Percentiles rank a stretch among this genome's conserved stretches.
Conservation (phyloP, 1,140 invertebrate species). For the Heliconius hewitsoni region DNA sequence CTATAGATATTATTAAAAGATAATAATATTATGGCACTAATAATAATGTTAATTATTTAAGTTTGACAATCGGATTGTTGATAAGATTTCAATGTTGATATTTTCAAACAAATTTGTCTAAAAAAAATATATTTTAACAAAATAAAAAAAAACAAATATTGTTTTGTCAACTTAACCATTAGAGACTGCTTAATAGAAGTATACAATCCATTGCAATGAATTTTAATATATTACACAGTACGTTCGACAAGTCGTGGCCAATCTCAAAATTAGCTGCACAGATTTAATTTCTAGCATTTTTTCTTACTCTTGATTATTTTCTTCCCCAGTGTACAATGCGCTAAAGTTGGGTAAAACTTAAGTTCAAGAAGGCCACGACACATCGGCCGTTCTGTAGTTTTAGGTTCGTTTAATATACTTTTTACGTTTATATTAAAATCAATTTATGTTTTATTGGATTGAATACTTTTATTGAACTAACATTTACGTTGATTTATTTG, state of each 20-base stretch:
- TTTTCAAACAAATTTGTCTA: no score
- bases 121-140: no score
- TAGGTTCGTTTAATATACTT: no score
- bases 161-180: neutral
- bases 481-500: constrained; percentile 29
- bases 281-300: no score
- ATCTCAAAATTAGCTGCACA: no score
- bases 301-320: no score
- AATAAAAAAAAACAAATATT: neutral
- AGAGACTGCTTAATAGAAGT: neutral
- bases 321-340: no score
- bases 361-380: no score
- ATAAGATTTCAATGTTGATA: neutral
- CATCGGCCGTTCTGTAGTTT: no score
- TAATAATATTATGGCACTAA: neutral
- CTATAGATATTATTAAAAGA: neutral
- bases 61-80: neutral
- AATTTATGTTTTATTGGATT: neutral
- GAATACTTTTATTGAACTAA: neutral
- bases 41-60: neutral
- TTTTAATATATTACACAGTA: neutral
- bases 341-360: no score
- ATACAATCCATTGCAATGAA: neutral
- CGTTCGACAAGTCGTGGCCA: no score
- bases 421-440: neutral